Evolutionary conservation across 2,797 vertebrate genomes (phyloP).

Genomic region (Halcyon chelicuti): DNA sequence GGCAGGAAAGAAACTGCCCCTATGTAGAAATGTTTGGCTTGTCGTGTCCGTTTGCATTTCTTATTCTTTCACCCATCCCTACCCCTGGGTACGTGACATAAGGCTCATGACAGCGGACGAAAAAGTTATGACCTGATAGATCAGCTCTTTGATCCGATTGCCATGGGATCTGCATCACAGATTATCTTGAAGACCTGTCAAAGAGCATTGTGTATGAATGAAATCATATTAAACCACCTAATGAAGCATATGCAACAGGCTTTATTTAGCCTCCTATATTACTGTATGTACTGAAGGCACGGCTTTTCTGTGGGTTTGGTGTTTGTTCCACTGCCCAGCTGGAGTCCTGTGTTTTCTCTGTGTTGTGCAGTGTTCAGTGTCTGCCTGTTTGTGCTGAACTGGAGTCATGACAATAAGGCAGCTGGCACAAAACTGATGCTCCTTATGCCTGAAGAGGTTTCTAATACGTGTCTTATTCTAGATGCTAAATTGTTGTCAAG

Average conservation of each 20-base stretch:
- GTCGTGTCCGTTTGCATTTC: neutral
- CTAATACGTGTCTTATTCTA: neutral
- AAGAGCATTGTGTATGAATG: neutral
- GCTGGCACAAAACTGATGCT: neutral
- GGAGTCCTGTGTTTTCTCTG: neutral
- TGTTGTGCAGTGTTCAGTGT: neutral
- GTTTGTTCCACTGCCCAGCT: neutral
- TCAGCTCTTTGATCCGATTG: neutral
- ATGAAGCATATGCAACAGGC: neutral
- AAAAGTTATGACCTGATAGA: neutral
- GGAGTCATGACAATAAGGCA: neutral
- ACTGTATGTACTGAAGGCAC: neutral
- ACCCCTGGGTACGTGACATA: neutral
- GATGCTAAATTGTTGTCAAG: neutral
- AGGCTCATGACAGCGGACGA: neutral
- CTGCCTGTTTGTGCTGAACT: neutral
- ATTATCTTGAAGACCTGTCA: neutral
- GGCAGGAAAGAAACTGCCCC: neutral
- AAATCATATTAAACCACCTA: neutral
- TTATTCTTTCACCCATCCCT: neutral
- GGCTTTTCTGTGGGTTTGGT: neutral
- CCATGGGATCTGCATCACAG: neutral
- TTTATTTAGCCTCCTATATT: neutral
- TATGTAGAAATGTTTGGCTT: rapidly evolving
- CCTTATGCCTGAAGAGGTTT: neutral